These are phyloP conservation scores for Druceiella hillmani DNA, from an alignment of 2,888 invertebrate genomes.

Conservation along the genomic window DNA sequence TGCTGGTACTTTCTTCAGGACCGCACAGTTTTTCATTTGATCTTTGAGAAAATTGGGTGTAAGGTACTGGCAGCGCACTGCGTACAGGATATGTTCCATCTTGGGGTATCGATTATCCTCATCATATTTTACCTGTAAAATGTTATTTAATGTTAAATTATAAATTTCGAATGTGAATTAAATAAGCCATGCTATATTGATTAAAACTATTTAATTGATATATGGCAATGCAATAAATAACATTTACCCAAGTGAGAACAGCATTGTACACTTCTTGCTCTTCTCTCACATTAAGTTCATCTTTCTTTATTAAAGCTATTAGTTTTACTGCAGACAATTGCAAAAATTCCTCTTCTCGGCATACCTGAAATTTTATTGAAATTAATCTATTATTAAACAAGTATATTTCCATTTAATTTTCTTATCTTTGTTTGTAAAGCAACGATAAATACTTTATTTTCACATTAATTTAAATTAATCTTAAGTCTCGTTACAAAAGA, in stretches of 20 bases:
- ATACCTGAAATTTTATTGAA: too few relatives aligned
- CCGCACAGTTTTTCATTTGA: slow-evolving; percentile 86
- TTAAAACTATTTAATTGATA: background rate
- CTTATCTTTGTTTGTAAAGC: too few relatives aligned
- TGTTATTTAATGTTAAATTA: slow-evolving; percentile 2
- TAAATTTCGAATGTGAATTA: too few relatives aligned
- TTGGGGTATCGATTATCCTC: slow-evolving; percentile 77
- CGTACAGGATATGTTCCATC: slow-evolving; percentile 82
- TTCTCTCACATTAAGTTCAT: slow-evolving; percentile 87
- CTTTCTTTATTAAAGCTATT: slow-evolving; percentile 77
- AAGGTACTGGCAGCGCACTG: slow-evolving; percentile 87
- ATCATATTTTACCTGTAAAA: slow-evolving; percentile 63
- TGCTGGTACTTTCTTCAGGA: slow-evolving; percentile 81
- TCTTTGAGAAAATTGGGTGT: slow-evolving; percentile 87
- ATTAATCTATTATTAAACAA: too few relatives aligned
- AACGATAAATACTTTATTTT: too few relatives aligned
- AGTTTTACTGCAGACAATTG: slow-evolving; percentile 76
- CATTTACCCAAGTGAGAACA: slow-evolving; percentile 79
- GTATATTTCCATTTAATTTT: too few relatives aligned
- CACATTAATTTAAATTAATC: too few relatives aligned
- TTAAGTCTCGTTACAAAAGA: too few relatives aligned
- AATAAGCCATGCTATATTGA: background rate
- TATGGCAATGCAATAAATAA: background rate
- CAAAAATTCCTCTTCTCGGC: slow-evolving; percentile 88
- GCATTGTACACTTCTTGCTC: slow-evolving; percentile 90